Percentiles rank a stretch among this genome's conserved stretches.
Evolutionary conservation across 2,888 invertebrate genomes (phyloP).

Genomic region (Sturmia bella): DNA sequence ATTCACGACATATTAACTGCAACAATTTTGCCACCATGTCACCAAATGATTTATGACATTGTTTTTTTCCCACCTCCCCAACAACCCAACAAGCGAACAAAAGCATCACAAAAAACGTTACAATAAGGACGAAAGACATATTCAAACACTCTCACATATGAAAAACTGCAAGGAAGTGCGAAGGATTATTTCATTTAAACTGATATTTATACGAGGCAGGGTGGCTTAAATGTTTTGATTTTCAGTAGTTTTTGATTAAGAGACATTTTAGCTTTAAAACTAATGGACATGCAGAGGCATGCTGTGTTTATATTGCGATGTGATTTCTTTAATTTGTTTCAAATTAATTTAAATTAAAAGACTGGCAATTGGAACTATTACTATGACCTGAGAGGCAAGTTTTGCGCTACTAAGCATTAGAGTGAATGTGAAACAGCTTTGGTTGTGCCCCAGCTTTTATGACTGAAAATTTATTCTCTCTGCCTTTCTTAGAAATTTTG

Average conservation of each 20-base stretch:
- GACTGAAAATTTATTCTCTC: background rate
- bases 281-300: too few species aligned
- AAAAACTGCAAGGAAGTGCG: background rate
- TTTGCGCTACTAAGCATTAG: too few species aligned
- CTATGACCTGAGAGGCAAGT: too few species aligned
- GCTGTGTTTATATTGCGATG: too few species aligned
- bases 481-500: background rate
- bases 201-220: background rate
- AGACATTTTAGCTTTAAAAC: too few species aligned
- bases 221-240: background rate
- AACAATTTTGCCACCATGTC: slow-evolving; percentile 73
- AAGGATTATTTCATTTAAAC: slow-evolving; percentile 3
- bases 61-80: slow-evolving; percentile 36
- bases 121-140: slow-evolving; percentile 42
- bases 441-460: too few species aligned
- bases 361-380: too few species aligned
- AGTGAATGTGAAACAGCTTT: too few species aligned
- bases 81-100: slow-evolving; percentile 53
- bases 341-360: too few species aligned
- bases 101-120: background rate
- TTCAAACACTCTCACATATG: background rate
- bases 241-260: too few species aligned
- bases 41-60: slow-evolving; percentile 72
- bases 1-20: slow-evolving; percentile 72
- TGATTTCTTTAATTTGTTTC: too few species aligned